Conservation (phyloP, 2,888 invertebrate species). For the Ametastegia equiseti region DNA sequence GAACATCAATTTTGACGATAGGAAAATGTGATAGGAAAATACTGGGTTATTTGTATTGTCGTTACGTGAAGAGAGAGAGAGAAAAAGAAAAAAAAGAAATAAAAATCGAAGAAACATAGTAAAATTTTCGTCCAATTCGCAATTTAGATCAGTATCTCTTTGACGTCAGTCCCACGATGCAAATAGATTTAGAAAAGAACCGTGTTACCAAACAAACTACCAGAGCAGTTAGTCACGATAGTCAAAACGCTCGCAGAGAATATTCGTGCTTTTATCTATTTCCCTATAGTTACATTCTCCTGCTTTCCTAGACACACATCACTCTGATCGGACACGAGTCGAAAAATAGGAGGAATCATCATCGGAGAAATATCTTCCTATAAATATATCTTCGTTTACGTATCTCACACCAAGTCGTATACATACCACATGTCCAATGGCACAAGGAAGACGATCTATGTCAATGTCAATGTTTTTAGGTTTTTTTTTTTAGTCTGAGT, state of each 20-base stretch:
- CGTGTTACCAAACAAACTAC: slow-evolving; percentile 17
- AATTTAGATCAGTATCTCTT: slow-evolving; percentile 27
- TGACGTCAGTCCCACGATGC: slow-evolving; percentile 20
- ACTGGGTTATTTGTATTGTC: background rate
- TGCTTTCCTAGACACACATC: background rate
- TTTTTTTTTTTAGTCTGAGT: background rate
- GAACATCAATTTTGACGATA: background rate
- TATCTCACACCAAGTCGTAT: too few relatives aligned
- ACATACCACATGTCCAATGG: too few relatives aligned
- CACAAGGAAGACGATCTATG: too few relatives aligned
- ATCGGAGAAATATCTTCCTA: background rate
- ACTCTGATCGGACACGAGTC: background rate
- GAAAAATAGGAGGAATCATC: background rate
- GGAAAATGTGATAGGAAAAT: background rate
- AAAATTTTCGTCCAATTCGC: background rate
- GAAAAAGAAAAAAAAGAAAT: too few relatives aligned
- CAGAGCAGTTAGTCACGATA: slow-evolving; percentile 17
- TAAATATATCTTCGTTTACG: background rate
- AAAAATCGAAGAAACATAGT: too few relatives aligned
- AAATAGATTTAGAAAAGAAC: slow-evolving; percentile 22
- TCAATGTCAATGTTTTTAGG: background rate
- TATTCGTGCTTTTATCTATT: background rate
- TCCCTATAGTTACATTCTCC: background rate
- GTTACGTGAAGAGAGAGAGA: slow-evolving; percentile 1
- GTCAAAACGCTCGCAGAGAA: background rate